Percentiles rank a stretch among this genome's conserved stretches.
Conservation (phyloP, 1,140 invertebrate species). For the Bombus waltoni region DNA sequence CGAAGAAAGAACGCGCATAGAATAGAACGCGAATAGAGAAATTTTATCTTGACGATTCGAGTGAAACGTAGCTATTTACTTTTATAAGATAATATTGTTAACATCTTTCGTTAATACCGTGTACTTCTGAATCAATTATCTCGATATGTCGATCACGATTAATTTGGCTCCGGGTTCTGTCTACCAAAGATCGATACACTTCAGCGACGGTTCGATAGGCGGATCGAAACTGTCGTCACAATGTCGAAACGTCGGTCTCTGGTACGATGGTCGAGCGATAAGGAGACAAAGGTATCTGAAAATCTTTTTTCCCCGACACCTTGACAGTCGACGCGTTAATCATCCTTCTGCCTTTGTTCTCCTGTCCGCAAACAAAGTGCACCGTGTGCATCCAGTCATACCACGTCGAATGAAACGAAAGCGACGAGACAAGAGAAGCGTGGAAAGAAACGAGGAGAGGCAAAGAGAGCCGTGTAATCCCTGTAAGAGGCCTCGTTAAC, state of each 20-base stretch:
- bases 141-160: too few relatives aligned
- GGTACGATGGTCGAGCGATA: neutral
- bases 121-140: too few relatives aligned
- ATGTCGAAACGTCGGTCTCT: neutral
- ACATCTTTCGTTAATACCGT: too few relatives aligned
- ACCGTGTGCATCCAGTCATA: neutral
- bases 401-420: neutral
- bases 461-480: neutral
- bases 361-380: neutral
- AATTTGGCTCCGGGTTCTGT: too few relatives aligned
- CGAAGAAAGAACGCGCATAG: too few relatives aligned
- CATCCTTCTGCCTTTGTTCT: neutral
- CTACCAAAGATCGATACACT: too few relatives aligned
- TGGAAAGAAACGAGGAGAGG: neutral
- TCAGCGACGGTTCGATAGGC: accelerated
- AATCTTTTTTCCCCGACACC: neutral
- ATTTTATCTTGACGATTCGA: too few relatives aligned
- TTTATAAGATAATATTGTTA: too few relatives aligned
- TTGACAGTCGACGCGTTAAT: constrained; percentile 15
- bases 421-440: neutral
- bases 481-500: neutral
- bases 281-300: constrained; percentile 7
- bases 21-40: too few relatives aligned
- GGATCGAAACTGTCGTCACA: neutral
- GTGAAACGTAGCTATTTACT: too few relatives aligned